phyloP scores from a whole-genome alignment of 2,888 invertebrate genomes.

The Apodemia hepburni region DNA sequence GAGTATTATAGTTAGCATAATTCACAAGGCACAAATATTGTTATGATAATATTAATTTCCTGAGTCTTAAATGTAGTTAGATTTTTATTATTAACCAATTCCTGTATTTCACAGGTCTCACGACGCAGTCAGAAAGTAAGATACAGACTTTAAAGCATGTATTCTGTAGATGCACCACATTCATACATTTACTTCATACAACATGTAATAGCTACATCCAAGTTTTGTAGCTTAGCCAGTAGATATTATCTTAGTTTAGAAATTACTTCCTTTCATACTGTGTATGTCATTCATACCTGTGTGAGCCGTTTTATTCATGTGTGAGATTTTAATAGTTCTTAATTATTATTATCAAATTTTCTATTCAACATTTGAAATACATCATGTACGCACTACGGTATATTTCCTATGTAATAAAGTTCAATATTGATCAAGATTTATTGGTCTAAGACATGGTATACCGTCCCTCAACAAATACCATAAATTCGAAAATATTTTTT shows the following conservation, averaged over 20 bases:
- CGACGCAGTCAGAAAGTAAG: constrained; percentile 77
- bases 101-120: constrained; percentile 76
- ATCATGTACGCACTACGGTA: constrained; percentile 3
- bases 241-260: constrained; percentile 1
- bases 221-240: constrained; percentile 7
- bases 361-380: neutral
- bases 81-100: constrained; percentile 53
- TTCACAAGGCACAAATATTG: neutral
- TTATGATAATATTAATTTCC: constrained; percentile 4
- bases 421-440: neutral
- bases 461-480: too few species aligned
- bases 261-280: neutral
- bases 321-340: neutral
- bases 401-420: neutral
- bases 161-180: constrained; percentile 36
- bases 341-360: neutral
- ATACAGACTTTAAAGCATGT: constrained; percentile 57
- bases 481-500: too few species aligned
- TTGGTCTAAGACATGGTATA: too few species aligned
- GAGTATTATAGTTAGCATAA: neutral
- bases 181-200: constrained; percentile 22
- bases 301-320: neutral
- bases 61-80: constrained; percentile 3
- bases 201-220: constrained; percentile 15
- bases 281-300: neutral